A percentile compares a stretch with the other conserved stretches of the same genome.
Evolutionary conservation across 2,797 vertebrate species (phyloP).

Genomic region (Lithobates sylvaticus): DNA sequence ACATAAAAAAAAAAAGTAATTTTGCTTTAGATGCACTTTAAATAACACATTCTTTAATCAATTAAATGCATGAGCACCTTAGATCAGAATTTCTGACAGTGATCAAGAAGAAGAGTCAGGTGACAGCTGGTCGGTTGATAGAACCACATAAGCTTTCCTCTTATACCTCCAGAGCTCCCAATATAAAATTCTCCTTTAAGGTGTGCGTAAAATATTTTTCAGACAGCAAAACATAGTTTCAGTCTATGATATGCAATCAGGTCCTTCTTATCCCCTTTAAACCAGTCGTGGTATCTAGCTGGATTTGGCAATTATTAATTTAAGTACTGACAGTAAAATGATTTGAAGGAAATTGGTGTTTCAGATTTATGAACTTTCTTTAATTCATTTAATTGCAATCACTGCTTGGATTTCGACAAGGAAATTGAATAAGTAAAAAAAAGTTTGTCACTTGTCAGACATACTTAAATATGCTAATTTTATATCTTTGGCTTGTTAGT

Average conservation of each 20-base stretch:
- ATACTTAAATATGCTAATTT: conserved; percentile 50
- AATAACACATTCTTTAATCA: too few species aligned
- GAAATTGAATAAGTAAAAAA: conserved; percentile 35
- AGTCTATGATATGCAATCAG: not conserved
- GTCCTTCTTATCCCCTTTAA: conserved; percentile 10
- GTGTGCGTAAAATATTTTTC: too few species aligned
- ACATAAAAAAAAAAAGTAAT: too few species aligned
- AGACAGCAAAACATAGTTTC: too few species aligned
- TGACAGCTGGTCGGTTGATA: too few species aligned
- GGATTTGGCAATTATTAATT: conserved; percentile 42
- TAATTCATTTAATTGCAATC: conserved; percentile 51
- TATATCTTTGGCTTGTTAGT: conserved; percentile 13
- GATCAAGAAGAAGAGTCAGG: too few species aligned
- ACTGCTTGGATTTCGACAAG: conserved; percentile 30
- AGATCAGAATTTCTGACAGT: too few species aligned
- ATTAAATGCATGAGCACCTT: too few species aligned
- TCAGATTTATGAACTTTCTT: conserved; percentile 44
- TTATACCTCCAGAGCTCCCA: too few species aligned
- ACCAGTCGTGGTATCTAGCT: conserved; percentile 13
- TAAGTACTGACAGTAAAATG: conserved; percentile 49
- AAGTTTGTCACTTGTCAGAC: conserved; percentile 30
- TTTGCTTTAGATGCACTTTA: too few species aligned
- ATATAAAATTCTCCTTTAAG: too few species aligned
- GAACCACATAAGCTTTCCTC: too few species aligned
- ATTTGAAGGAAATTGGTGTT: conserved; percentile 42